Conservation (phyloP, 2,113 vertebrate species). For the Furnarius figulus region DNA sequence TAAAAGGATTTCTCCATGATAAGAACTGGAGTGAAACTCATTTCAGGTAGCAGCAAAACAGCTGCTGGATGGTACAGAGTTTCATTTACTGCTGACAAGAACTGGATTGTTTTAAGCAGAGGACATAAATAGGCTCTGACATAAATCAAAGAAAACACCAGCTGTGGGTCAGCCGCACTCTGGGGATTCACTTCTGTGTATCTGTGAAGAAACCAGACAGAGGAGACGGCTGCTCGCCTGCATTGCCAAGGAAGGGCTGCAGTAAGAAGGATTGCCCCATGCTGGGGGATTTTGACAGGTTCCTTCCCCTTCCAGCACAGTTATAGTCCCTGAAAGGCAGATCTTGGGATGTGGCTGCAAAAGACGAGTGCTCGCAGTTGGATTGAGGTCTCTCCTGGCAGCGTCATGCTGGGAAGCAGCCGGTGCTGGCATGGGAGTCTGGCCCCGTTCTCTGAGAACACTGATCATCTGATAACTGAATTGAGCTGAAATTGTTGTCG, state of each 20-base stretch:
- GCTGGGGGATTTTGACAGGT: neutral
- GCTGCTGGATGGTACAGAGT: conserved; percentile 53
- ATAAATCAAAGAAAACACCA: conserved; percentile 65
- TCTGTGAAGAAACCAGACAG: neutral
- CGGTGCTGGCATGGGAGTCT: rapidly evolving
- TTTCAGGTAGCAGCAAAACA: conserved; percentile 57
- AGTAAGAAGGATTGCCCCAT: neutral
- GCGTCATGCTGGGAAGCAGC: rapidly evolving
- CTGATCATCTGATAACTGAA: neutral
- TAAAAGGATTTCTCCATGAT: conserved; percentile 52
- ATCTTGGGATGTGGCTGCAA: neutral
- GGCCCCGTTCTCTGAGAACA: neutral
- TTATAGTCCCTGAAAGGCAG: neutral
- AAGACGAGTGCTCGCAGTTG: neutral
- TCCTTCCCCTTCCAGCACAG: neutral
- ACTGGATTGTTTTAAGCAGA: conserved; percentile 62
- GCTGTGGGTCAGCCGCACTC: conserved; percentile 14
- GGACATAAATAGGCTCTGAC: conserved; percentile 49
- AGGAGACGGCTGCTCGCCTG: neutral
- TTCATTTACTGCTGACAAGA: conserved; percentile 55
- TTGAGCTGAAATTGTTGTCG: neutral
- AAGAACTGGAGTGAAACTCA: conserved; percentile 61
- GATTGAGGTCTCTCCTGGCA: neutral
- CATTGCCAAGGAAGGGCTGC: neutral
- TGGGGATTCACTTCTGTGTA: neutral